Base-by-base conservation (phyloP, 1,140 invertebrate genomes). In the Epicauta chinensis region DNA sequence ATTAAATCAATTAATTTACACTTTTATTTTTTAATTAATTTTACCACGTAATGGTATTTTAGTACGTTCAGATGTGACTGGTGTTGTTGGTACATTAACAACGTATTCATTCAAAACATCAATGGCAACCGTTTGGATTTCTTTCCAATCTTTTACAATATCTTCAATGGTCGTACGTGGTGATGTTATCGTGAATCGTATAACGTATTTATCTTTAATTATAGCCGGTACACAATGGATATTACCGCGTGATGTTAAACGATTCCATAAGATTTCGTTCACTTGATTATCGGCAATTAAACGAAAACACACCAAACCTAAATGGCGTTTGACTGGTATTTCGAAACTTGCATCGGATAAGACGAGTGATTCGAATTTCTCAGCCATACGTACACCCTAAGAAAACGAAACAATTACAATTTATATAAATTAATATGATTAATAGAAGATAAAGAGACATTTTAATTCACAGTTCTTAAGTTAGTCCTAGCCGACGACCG, bases 151-250 rank as follows among this genome's bases (percentile, higher is more conserved):
- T 59, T 82, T 82, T 11, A 87, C 68, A 14, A 97, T 93, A 68
- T 97, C 92, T 35, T 87, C 83, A 12, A 85, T 81, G 0, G 91
- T 96, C 0, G 94, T 98, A 60, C 80, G 81, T 32, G 87, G 82
- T 6, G 93, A 97, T 3, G 95, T 98, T 11, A 98, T 86, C 1
- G 94, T 93, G 67, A 93, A 95, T 40, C 87, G 73, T 50, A 97
- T 96, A 12, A 97, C 91, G 65, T 97, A 97, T 69, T 88, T 85
- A 0, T 86, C 86, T 65, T 91, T 91, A 40, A 95, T 77, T 44
- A 87, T 87, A 0, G 94, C 91, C 0, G 95, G 93, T 0, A 97
- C 93, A 38, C 96, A 87, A 69, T 98, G 94, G 2, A 98, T 86
- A 52, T 81, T 80, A 62, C 89, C 81, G 5, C 89, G 81, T 2